These are phyloP conservation scores for Probosciger aterrimus DNA, from an alignment of 2,113 vertebrate genomes.

Conservation along the genomic window DNA sequence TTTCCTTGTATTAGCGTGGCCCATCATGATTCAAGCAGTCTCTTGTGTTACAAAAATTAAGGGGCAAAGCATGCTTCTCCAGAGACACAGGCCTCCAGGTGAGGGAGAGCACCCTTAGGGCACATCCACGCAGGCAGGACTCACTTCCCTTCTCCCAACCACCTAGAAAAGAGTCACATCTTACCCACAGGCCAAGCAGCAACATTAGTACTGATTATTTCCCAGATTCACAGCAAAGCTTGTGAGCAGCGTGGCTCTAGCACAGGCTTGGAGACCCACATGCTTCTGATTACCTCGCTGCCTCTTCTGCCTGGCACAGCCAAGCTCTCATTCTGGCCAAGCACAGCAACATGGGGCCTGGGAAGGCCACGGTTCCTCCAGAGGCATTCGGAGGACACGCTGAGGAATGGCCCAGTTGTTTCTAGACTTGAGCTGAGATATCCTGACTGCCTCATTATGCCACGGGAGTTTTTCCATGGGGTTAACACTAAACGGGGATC, in stretches of 20 bases:
- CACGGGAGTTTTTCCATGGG: background rate
- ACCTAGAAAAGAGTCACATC: background rate
- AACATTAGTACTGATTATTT: background rate
- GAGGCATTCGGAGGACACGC: rapidly evolving
- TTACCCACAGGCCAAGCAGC: background rate
- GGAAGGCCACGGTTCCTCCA: background rate
- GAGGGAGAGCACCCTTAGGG: background rate
- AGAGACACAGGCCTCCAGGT: background rate
- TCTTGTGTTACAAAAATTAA: slow-evolving; percentile 19
- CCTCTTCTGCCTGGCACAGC: background rate
- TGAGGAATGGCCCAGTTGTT: background rate
- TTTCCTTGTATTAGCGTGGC: slow-evolving; percentile 29
- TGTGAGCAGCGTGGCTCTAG: background rate
- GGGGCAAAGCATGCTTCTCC: background rate
- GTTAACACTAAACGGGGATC: background rate
- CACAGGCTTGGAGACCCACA: background rate
- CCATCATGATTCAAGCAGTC: slow-evolving; percentile 16
- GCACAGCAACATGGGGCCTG: background rate
- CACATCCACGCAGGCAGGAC: background rate
- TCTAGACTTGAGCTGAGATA: background rate
- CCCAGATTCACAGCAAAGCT: background rate
- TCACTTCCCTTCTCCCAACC: background rate
- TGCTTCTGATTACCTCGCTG: background rate
- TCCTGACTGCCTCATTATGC: background rate
- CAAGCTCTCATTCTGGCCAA: background rate